These are phyloP conservation scores for Amblyjoppa fuscipennis DNA, from an alignment of 2,888 invertebrate species.

Conservation along the genomic window DNA sequence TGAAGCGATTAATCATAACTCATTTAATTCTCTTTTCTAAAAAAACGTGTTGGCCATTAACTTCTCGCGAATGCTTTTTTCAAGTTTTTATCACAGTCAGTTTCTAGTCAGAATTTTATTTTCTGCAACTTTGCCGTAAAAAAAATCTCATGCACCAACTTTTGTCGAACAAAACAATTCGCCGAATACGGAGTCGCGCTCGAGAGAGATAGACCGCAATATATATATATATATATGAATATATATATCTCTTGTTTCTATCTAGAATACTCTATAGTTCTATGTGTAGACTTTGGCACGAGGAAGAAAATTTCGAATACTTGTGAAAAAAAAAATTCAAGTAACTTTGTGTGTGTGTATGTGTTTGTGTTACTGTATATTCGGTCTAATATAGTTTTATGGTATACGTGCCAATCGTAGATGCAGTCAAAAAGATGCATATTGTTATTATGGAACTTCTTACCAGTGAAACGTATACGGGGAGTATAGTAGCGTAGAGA, in stretches of 20 bases:
- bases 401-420: slow-evolving; percentile 67
- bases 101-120: not conserved
- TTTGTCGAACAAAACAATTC: not conserved
- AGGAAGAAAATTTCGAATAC: slow-evolving; percentile 51
- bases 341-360: not conserved
- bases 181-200: slow-evolving; percentile 44
- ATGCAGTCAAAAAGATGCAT: slow-evolving; percentile 67
- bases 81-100: not conserved
- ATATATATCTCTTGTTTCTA: slow-evolving; percentile 28
- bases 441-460: slow-evolving; percentile 64
- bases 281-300: slow-evolving; percentile 55
- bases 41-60: slow-evolving; percentile 1
- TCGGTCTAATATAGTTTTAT: slow-evolving; percentile 52
- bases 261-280: slow-evolving; percentile 58
- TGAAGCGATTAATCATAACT: slow-evolving; percentile 21
- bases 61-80: not conserved
- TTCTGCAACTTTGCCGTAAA: not conserved
- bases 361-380: slow-evolving; percentile 57
- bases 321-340: slow-evolving; percentile 30
- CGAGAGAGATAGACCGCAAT: slow-evolving; percentile 54
- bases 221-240: not conserved
- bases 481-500: slow-evolving; percentile 63
- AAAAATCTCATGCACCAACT: slow-evolving; percentile 5
- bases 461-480: slow-evolving; percentile 67
- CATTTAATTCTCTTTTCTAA: not conserved